A percentile compares a stretch with the other conserved stretches of the same genome.
Evolutionary conservation across 1,140 invertebrate genomes (phyloP).

Genomic region (Drosophila varians): DNA sequence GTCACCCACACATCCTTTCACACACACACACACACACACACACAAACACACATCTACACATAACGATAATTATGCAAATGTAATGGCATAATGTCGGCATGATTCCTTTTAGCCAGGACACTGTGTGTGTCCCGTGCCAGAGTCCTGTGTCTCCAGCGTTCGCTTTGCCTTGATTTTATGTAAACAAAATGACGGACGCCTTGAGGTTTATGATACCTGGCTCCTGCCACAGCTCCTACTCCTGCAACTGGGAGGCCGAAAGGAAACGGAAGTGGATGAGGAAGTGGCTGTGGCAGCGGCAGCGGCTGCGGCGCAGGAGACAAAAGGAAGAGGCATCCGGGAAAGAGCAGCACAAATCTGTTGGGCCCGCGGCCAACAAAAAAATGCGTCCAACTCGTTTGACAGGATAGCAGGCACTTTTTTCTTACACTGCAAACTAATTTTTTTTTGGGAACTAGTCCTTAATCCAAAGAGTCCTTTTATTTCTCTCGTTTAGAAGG

Average conservation of each 20-base stretch:
- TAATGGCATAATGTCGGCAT: conserved; percentile 73
- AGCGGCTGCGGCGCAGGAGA: not conserved
- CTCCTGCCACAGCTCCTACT: conserved; percentile 14
- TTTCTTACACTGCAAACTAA: not conserved
- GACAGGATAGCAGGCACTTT: conserved; percentile 14
- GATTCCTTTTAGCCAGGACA: conserved; percentile 50
- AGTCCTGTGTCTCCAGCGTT: conserved; percentile 39
- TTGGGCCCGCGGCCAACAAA: conserved; percentile 50
- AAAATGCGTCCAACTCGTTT: conserved; percentile 67
- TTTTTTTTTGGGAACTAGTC: too few relatives aligned
- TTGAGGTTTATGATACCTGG: conserved; percentile 65
- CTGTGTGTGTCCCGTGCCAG: not conserved
- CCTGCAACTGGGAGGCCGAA: conserved; percentile 19
- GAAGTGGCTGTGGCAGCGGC: not conserved
- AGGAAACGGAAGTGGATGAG: conserved; percentile 1
- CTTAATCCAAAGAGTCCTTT: too few relatives aligned
- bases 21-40: not conserved
- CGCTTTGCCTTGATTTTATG: conserved; percentile 61
- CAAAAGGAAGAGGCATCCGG: not conserved
- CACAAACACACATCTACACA: conserved; percentile 14
- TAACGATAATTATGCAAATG: conserved; percentile 78
- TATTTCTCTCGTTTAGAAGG: too few relatives aligned
- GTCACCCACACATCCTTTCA: not conserved
- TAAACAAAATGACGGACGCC: conserved; percentile 77
- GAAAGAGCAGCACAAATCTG: conserved; percentile 64